These are phyloP conservation scores for Aphelenchoides bicaudatus DNA, from an alignment of 2,888 invertebrate species.

Conservation along the genomic window DNA sequence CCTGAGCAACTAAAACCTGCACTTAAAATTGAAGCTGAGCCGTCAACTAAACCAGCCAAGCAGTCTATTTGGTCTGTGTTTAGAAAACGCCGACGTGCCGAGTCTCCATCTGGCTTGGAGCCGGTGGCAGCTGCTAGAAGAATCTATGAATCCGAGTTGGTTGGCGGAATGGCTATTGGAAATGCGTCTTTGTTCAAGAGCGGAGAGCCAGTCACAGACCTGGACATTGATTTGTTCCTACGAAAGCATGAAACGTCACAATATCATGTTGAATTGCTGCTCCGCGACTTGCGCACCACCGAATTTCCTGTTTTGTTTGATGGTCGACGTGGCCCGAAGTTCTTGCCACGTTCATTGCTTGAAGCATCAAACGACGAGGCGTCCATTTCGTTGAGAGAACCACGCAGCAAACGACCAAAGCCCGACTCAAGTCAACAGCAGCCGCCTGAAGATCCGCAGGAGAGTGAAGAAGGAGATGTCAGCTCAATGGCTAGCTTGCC, in stretches of 20 bases:
- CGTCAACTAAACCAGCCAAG: too few relatives aligned
- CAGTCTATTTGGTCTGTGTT: too few relatives aligned
- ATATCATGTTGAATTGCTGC: conserved; percentile 1
- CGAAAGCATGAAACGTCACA: not conserved
- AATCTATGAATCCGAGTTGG: not conserved
- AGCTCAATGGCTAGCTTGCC: conserved; percentile 8
- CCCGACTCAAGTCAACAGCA: not conserved
- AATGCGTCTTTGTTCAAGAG: not conserved
- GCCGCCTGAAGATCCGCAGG: not conserved
- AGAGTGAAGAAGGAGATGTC: conserved; percentile 4
- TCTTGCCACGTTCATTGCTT: not conserved
- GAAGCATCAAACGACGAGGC: not conserved
- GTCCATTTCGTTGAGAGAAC: not conserved
- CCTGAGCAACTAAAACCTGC: too few relatives aligned
- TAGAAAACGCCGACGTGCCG: too few relatives aligned
- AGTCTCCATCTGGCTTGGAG: conserved; percentile 1
- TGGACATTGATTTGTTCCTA: not conserved
- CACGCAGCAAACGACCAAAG: not conserved
- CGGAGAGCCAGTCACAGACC: not conserved
- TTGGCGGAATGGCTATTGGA: conserved; percentile 6
- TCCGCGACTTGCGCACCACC: not conserved
- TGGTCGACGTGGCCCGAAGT: conserved; percentile 3
- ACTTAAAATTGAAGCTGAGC: too few relatives aligned
- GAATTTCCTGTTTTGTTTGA: conserved; percentile 1
- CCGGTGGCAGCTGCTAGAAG: not conserved